Evolutionary conservation across 2,113 vertebrate genomes (phyloP), one percentile per base, ranked within the genome.

Genomic region (Pandion haliaetus): DNA sequence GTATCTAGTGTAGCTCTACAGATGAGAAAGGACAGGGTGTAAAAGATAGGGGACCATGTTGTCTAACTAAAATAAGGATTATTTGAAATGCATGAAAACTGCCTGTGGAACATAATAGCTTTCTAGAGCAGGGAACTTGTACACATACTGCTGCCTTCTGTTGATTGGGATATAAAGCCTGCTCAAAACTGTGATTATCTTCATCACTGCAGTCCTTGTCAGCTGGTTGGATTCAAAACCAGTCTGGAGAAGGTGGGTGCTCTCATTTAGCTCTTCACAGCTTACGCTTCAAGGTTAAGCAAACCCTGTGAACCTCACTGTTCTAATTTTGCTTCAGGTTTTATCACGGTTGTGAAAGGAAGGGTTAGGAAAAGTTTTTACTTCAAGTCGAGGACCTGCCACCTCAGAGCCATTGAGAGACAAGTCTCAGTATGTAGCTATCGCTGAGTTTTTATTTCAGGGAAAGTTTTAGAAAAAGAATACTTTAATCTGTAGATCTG

Each of bases 401-500:
- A 49, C 49, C 58, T 76, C 49, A 47, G 57, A 94, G 49, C 21
- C 49, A 69, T 5, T 1, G 29, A 82, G 34, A 79, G 45, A 54
- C 0, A 3, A 36, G n/a, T 40, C 65, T 86, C 66, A 89, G 44
- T 76, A 52, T 82, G 71, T 23, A 67, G 40, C 66, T 82, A 14
- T 69, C 1, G 4, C 25, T 0, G 8, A 45, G 34, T 17, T 85
- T 95, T 87, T 77, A 85, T 87, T 82, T 91, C 86, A 76, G 78
- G 20, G n/a, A 55, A 71, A 55, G 54, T 50, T 93, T 94, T 70
- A 50, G 66, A 31, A 65, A 76, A 82, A 38, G 42, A 95, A 36
- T n/a, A 14, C 93, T 93, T 93, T 95, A 79, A 84, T 95, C 86
- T 89, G 61, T 44, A 82, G 57, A 34, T 79, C 73, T 89, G 81